Percentiles rank a stretch among this genome's conserved stretches.
Evolutionary conservation across 2,888 invertebrate species (phyloP).

Genomic region (Temnothorax rugatulus): DNA sequence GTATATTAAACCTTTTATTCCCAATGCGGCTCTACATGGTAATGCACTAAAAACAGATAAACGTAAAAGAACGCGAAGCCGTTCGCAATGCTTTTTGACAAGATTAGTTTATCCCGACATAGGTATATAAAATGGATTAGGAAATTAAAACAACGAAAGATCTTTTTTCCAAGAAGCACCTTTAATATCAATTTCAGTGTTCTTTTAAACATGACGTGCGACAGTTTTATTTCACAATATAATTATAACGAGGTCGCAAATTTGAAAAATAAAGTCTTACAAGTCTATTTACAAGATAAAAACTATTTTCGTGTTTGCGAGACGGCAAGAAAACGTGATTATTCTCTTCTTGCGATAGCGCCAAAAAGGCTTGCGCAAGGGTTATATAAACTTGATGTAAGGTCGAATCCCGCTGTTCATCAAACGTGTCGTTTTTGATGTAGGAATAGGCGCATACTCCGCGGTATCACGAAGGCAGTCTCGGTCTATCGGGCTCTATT

Average conservation of each 20-base stretch:
- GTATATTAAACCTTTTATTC: conserved; percentile 40
- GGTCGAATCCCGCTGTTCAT: conserved; percentile 58
- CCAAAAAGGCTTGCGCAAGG: conserved; percentile 16
- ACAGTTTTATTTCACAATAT: neutral
- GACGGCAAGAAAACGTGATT: neutral
- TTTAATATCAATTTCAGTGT: neutral
- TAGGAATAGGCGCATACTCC: conserved; percentile 56
- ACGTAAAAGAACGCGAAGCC: neutral
- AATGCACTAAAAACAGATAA: neutral
- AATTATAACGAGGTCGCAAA: neutral
- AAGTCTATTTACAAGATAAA: no score
- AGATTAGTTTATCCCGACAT: neutral
- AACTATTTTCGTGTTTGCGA: neutral
- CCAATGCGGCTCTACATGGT: neutral
- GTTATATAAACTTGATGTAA: conserved; percentile 24
- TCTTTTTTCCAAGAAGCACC: neutral
- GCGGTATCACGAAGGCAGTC: conserved; percentile 62
- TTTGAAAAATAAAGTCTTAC: conserved; percentile 13
- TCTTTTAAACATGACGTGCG: neutral
- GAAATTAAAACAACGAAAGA: neutral
- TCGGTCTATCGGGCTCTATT: conserved; percentile 83
- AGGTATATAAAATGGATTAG: neutral
- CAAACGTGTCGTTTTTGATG: conserved; percentile 57
- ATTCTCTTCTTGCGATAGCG: neutral
- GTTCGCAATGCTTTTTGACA: neutral